phyloP scores from a whole-genome alignment of 2,888 invertebrate genomes.

The Dynastes maya region DNA sequence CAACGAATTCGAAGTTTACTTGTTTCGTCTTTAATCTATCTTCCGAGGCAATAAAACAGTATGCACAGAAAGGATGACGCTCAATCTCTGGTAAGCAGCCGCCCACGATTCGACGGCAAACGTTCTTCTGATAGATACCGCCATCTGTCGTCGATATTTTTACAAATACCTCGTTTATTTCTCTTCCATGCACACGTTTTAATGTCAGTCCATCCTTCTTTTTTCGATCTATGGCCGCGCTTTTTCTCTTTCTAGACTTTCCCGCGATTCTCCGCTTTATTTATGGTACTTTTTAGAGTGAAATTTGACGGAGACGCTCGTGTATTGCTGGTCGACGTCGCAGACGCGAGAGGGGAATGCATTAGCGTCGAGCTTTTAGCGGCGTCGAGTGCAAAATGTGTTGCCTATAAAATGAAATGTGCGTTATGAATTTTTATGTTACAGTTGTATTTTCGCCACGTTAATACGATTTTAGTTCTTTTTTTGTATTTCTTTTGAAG shows the following conservation, averaged over 20 bases:
- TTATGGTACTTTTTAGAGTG: not conserved
- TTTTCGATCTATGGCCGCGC: conserved; percentile 14
- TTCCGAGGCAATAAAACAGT: conserved; percentile 29
- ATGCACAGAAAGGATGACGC: conserved; percentile 27
- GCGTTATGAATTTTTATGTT: conserved; percentile 60
- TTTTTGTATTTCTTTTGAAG: not conserved
- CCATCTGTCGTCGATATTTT: conserved; percentile 48
- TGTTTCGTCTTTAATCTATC: conserved; percentile 32
- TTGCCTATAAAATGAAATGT: conserved; percentile 63
- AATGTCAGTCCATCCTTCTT: conserved; percentile 16
- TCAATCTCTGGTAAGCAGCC: conserved; percentile 24
- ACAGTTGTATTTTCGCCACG: conserved; percentile 47
- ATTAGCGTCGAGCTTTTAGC: conserved; percentile 65
- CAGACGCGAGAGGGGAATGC: conserved; percentile 61
- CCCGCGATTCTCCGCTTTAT: conserved; percentile 1
- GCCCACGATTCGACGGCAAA: conserved; percentile 29
- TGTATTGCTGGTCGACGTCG: conserved; percentile 15
- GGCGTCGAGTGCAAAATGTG: conserved; percentile 62
- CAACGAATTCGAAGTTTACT: conserved; percentile 13
- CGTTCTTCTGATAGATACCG: conserved; percentile 43
- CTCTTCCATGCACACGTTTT: conserved; percentile 20
- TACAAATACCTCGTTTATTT: conserved; percentile 37
- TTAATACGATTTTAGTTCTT: conserved; percentile 51
- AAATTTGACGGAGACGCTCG: conserved; percentile 21
- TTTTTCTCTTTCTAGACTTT: conserved; percentile 9